Evolutionary conservation across 2,113 vertebrate genomes (phyloP).

Genomic region (Gallinago undulata): DNA sequence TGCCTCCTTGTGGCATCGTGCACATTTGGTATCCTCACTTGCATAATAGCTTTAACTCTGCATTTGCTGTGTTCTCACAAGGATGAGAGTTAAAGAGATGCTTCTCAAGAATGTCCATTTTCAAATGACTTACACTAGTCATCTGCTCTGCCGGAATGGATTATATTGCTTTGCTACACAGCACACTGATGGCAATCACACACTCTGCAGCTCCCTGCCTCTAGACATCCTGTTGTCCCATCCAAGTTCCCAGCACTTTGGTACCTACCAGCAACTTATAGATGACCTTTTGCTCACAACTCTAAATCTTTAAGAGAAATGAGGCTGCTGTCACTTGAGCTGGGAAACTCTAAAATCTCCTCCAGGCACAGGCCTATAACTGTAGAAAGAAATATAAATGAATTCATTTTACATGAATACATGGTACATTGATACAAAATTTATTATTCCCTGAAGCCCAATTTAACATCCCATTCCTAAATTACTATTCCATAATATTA

Average conservation of each 20-base stretch:
- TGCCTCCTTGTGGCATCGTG: not conserved
- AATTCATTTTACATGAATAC: not conserved
- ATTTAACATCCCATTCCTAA: not conserved
- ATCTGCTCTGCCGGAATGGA: not conserved
- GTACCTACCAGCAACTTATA: not conserved
- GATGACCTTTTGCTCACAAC: not conserved
- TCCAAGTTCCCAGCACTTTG: not conserved
- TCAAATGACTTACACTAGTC: not conserved
- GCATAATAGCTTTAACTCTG: not conserved
- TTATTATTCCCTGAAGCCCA: not conserved
- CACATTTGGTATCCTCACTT: not conserved
- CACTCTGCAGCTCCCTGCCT: not conserved
- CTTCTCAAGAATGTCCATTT: not conserved
- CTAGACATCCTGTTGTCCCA: not conserved
- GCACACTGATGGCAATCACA: not conserved
- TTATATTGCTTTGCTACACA: not conserved
- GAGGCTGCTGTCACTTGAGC: not conserved
- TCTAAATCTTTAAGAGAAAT: not conserved
- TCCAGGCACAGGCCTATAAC: not conserved
- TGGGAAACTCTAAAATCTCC: not conserved
- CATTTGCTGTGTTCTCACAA: not conserved
- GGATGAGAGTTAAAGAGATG: not conserved
- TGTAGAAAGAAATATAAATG: not conserved
- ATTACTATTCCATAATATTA: not conserved
- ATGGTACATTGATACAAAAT: not conserved